These are phyloP conservation scores for Drosophila phalerata DNA, from an alignment of 2,888 invertebrate species.

Conservation along the genomic window DNA sequence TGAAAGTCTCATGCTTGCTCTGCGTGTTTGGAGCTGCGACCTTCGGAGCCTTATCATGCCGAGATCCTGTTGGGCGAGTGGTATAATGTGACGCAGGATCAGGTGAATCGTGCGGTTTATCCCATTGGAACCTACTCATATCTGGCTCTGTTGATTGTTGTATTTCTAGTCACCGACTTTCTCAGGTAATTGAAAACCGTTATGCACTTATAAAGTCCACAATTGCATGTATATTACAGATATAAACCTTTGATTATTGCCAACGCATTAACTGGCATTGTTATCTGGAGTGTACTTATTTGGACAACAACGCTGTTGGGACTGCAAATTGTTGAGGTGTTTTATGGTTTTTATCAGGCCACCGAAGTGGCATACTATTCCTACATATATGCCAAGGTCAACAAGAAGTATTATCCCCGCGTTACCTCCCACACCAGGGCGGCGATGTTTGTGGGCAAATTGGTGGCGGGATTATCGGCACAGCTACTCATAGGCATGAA, in stretches of 20 bases:
- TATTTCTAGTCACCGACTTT: conserved; percentile 94
- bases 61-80: conserved; percentile 91
- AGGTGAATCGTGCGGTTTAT: conserved; percentile 88
- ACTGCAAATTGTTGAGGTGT: conserved; percentile 90
- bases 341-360: conserved; percentile 94
- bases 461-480: conserved; percentile 88
- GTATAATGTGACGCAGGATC: conserved; percentile 90
- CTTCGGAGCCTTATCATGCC: conserved; percentile 94
- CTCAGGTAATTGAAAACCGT: conserved; percentile 81
- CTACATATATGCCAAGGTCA: conserved; percentile 96
- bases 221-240: conserved; percentile 76
- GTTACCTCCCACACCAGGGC: conserved; percentile 91
- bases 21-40: conserved; percentile 94
- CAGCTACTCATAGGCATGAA: conserved; percentile 89
- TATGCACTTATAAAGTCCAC: background rate
- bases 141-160: conserved; percentile 90
- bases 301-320: conserved; percentile 90
- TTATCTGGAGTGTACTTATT: conserved; percentile 91
- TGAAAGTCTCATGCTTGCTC: conserved; percentile 89
- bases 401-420: conserved; percentile 89
- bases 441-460: conserved; percentile 89
- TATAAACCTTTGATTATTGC: conserved; percentile 96
- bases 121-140: conserved; percentile 95
- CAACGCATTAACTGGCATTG: conserved; percentile 89
- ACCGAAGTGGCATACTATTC: conserved; percentile 97